phyloP scores from a whole-genome alignment of 2,888 invertebrate species.

The Metalampra italica region DNA sequence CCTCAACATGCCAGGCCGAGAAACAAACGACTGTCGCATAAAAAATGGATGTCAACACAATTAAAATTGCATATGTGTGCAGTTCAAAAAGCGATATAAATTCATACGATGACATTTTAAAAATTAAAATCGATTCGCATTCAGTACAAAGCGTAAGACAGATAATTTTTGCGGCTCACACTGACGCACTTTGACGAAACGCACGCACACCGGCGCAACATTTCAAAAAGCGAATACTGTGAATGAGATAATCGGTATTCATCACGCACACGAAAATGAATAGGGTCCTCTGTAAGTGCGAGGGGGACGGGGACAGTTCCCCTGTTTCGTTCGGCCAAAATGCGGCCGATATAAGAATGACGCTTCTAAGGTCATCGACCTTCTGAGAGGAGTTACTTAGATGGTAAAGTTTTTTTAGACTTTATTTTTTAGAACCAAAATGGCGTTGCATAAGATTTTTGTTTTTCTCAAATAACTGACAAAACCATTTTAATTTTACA shows the following conservation, averaged over 20 bases:
- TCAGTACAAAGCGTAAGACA: conserved; percentile 47
- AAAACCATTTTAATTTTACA: too few relatives aligned
- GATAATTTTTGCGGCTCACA: conserved; percentile 67
- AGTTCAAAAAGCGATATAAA: conserved; percentile 24
- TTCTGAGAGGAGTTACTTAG: conserved; percentile 48
- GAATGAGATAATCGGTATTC: conserved; percentile 73
- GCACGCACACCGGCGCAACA: conserved; percentile 48
- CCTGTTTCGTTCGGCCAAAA: conserved; percentile 67
- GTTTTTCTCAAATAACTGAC: too few relatives aligned
- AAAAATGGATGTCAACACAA: conserved; percentile 25
- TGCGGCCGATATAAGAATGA: conserved; percentile 77
- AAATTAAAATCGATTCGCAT: conserved; percentile 49
- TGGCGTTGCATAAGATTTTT: not conserved
- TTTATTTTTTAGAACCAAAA: conserved; percentile 17
- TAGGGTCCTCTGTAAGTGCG: conserved; percentile 42
- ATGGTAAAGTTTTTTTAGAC: conserved; percentile 29
- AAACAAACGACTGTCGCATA: conserved; percentile 37
- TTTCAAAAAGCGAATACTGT: conserved; percentile 57
- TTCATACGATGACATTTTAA: conserved; percentile 54
- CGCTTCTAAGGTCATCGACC: conserved; percentile 68
- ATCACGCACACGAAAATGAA: conserved; percentile 68
- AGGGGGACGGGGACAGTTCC: conserved; percentile 49
- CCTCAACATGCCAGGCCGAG: conserved; percentile 44
- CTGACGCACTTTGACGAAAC: conserved; percentile 24
- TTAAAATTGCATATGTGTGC: conserved; percentile 27